Base-by-base conservation (phyloP, 2,113 vertebrate species). In the Spermophilus dauricus region DNA sequence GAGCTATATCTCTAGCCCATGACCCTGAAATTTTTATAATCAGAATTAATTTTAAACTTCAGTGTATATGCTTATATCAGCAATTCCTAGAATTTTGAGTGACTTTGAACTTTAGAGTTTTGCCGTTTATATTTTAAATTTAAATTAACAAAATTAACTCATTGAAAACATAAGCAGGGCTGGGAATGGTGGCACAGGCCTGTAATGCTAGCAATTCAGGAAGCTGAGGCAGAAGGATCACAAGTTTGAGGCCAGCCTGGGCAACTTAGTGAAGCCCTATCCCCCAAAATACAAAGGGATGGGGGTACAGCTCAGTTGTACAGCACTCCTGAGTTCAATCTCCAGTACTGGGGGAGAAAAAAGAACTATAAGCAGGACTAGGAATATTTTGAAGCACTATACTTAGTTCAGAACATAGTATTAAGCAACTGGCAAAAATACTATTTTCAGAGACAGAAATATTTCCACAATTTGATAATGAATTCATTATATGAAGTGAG, bases 1-100 rank as follows among this genome's bases (percentile, higher is more conserved):
- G 26, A 63, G 61, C 24, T 63, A 63, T 28, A 63, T 63, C 61
- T 63, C 61, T 10, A 63, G 61, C 7, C 61, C 9, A 63, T 28
- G 61, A 63, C 24, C 24, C 24, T 63, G 24, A 63, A 63, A 63
- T 63, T 7, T 26, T 28, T 90, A 61, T 91, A 34, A 84, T 87
- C 53, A 88, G 39, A 94, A 90, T 95, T 65, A 75, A 37, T 93
- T 85, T 91, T 70, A 72, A 83, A 78, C 20, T 94, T 32, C 11
- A 51, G 11, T 20, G 4, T 58, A n/a, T 17, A n/a, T 48, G 20
- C 11, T 65, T 69, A 34, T 14, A 67, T 20, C 32, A 70, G 69
- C 30, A 67, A 76, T 63, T 82, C 30, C 84, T 32, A 86, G 42
- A 92, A 80, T 75, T 94, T 61, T 69, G 51, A 85, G 7, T 93